Percentiles rank a stretch among this genome's conserved stretches.
These are phyloP conservation scores for Dufourea novaeangliae DNA, from an alignment of 1,140 invertebrate species.

Conservation along the genomic window DNA sequence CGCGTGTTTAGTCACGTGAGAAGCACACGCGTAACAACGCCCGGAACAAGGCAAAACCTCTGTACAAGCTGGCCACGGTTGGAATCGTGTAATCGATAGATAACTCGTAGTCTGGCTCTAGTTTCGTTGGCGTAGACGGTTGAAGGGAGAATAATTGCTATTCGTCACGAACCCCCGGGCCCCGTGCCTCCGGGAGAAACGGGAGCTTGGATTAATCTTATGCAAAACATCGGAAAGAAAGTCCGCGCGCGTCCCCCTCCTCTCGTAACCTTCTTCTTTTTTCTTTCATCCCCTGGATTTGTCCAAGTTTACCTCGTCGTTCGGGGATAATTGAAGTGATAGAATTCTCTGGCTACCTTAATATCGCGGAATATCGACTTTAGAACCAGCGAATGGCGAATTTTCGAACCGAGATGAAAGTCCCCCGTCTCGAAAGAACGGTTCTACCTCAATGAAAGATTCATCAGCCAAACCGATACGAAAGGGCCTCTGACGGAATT, in stretches of 20 bases:
- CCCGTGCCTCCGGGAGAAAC: slow-evolving; percentile 51
- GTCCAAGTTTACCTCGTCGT: neutral
- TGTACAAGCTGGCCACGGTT: slow-evolving; percentile 19
- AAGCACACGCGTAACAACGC: slow-evolving; percentile 37
- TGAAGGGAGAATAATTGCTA: slow-evolving; percentile 58
- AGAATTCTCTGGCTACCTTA: no score
- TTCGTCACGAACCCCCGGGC: slow-evolving; percentile 59
- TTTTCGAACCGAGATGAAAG: no score
- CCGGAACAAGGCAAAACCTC: slow-evolving; percentile 9
- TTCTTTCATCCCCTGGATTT: neutral
- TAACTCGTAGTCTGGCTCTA: slow-evolving; percentile 46
- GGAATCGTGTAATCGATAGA: slow-evolving; percentile 59
- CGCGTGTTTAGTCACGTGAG: slow-evolving; percentile 47
- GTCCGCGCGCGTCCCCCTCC: neutral
- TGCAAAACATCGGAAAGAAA: slow-evolving; percentile 30
- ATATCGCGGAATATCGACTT: no score
- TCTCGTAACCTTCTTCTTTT: neutral
- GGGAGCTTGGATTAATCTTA: slow-evolving; percentile 53
- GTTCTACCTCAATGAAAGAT: neutral
- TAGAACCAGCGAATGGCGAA: no score
- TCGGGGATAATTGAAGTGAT: no score
- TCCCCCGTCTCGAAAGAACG: neutral
- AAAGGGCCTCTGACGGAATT: neutral
- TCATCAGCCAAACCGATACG: neutral
- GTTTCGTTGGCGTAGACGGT: slow-evolving; percentile 52